Percentiles rank a stretch among this genome's conserved stretches.
These are phyloP conservation scores for Carduelis carduelis DNA, from an alignment of 2,797 vertebrate species.

Conservation along the genomic window DNA sequence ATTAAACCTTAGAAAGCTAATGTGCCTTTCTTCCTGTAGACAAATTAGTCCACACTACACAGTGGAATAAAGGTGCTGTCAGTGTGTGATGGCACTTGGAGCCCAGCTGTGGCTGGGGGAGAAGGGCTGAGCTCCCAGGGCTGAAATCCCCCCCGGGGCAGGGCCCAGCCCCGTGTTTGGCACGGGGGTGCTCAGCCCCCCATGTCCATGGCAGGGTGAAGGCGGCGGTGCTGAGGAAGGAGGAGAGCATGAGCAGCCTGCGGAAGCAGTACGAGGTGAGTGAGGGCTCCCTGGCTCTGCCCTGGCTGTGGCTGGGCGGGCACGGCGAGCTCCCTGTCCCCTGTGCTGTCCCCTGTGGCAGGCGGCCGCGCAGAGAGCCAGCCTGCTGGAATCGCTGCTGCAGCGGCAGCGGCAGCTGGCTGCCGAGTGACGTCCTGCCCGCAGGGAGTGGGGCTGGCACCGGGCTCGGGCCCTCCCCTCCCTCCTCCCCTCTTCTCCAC, in stretches of 20 bases:
- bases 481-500: rapidly evolving
- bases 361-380: slow-evolving; percentile 87
- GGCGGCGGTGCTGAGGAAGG: slow-evolving; percentile 87
- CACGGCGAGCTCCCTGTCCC: not conserved
- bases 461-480: not conserved
- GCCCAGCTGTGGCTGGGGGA: not conserved
- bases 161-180: rapidly evolving
- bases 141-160: not conserved
- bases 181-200: not conserved
- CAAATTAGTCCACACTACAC: not conserved
- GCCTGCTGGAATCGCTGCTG: slow-evolving; percentile 88
- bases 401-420: slow-evolving; percentile 83
- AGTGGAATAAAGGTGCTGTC: not conserved
- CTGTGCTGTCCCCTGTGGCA: slow-evolving; percentile 35
- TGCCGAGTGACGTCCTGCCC: slow-evolving; percentile 57
- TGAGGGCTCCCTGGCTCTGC: not conserved
- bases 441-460: not conserved
- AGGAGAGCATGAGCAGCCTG: slow-evolving; percentile 84
- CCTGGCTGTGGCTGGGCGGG: rapidly evolving
- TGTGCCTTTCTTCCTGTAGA: not conserved
- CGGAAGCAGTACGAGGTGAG: slow-evolving; percentile 89
- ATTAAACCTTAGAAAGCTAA: not conserved
- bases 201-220: slow-evolving; percentile 80
- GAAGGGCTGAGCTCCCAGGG: not conserved
- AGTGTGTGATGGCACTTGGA: rapidly evolving